A percentile compares a stretch with the other conserved stretches of the same genome.
These are phyloP conservation scores for Forficula auricularia DNA, from an alignment of 1,140 invertebrate genomes.

Conservation along the genomic window DNA sequence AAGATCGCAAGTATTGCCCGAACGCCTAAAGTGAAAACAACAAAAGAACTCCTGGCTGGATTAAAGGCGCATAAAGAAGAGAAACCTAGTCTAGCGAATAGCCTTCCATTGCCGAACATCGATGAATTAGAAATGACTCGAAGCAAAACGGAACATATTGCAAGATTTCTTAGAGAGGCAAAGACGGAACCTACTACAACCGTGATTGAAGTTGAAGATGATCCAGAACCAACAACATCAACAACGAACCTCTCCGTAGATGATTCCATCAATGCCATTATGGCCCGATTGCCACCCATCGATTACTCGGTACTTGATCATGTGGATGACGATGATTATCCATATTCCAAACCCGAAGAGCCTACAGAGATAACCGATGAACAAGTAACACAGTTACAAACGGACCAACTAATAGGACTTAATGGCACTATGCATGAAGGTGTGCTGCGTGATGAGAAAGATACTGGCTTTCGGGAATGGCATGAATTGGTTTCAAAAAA, in stretches of 20 bases:
- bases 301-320: constrained; percentile 28
- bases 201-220: too few relatives aligned
- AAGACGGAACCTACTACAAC: constrained; percentile 11
- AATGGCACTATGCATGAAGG: constrained; percentile 27
- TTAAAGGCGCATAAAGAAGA: constrained; percentile 36
- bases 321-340: constrained; percentile 20
- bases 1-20: constrained; percentile 42
- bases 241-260: constrained; percentile 3
- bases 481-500: constrained; percentile 52
- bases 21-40: constrained; percentile 63
- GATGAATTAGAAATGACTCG: constrained; percentile 14
- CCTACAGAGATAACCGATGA: constrained; percentile 17
- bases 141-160: constrained; percentile 37
- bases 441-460: constrained; percentile 14
- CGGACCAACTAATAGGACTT: constrained; percentile 24
- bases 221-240: constrained; percentile 7
- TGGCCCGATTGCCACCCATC: constrained; percentile 41
- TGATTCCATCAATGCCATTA: constrained; percentile 31
- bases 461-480: constrained; percentile 58
- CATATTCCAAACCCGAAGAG: constrained; percentile 17
- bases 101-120: constrained; percentile 13
- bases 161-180: constrained; percentile 29
- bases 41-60: constrained; percentile 61
- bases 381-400: constrained; percentile 24
- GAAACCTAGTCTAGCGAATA: constrained; percentile 17